Evolutionary conservation across 2,888 invertebrate genomes (phyloP), one percentile per base, ranked within the genome.

Genomic region (Spatulosminthurus flaviceps): DNA sequence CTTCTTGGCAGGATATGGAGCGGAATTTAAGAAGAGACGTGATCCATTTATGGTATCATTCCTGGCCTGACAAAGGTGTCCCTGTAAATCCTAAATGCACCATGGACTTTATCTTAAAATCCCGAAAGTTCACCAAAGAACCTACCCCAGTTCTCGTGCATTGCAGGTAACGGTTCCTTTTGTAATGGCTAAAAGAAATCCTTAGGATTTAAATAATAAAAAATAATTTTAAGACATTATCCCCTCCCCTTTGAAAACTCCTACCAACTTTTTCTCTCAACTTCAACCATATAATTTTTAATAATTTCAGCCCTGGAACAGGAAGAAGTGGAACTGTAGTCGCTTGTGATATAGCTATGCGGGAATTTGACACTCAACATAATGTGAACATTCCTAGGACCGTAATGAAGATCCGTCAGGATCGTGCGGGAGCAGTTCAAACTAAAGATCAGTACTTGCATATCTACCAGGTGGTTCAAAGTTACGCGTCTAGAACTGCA

Each of bases 371-470:
- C 88, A 91, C 93, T 77, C 92, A 92, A 34, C 91, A 94, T 81
- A 91, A 91, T 76, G 93, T 95, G 21, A 96, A 97, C 88, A 92
- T 97, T 87, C 94, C 96, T 81, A 92, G 93, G 87, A 92, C 93
- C 85, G 95, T 96, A 81, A 93, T 94, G 85, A 91, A 91, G 84
- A 91, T 97, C 86, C 91, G 97, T 83, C 91, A 94, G 86, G 96
- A 96, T 87, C 90, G 97, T 19, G 95, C 95, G 69, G 95, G 95
- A 85, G 92, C 95, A 80, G 94, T 97, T 28, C 93, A 95, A 88
- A 96, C 96, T 81, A 92, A 93, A 86, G 95, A 96, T 86, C 97
- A 97, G 89, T 97, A 97, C 88, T 92, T 92, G 86, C 95, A 96
- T 89, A 92, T 97, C 83, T 96, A 97, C 88, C 94, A 94, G 92